Evolutionary conservation across 2,888 invertebrate genomes (phyloP), one percentile per base, ranked within the genome.

Genomic region (Drosophila hamatofila): DNA sequence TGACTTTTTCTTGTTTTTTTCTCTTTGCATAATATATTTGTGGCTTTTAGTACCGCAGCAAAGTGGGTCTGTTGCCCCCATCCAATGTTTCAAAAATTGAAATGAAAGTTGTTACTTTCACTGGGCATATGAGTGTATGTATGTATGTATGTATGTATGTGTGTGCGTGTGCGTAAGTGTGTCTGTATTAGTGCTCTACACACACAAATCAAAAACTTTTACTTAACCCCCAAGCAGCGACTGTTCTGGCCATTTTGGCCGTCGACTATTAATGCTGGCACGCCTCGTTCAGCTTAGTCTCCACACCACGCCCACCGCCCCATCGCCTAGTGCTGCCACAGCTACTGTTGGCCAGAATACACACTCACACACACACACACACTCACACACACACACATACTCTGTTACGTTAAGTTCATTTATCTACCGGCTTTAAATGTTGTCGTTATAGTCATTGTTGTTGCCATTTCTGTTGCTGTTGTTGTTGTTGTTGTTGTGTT

Each of bases 151-250:
- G 33, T 27, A 27, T 61, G 23, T 51, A 11, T 39, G 46, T 57
- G 57, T 57, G 6, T 41, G 33, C 27, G 25, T 42, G 33, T 46
- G 16, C 16, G 37, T 23, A 21, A 58, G 33, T 25, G 25, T 61
- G 21, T 44, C 14, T 35, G 46, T 57, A 42, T 64, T 66, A 64
- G 62, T 68, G 67, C 59, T 70, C 41, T 70, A 77, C 74, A 74
- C 69, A 85, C 88, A 83, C 88, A 85, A 85, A 88, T 83, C 81
- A 82, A 82, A 87, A 82, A 82, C 82, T 82, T 82, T 84, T 84
- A 82, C 84, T 81, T 67, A 63, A 63, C 73, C 78, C 78, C 68
- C 37, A 8, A 49, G 16, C 21, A 30, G 27, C 35, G 25, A 2
- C n/a, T 18, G 21, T 49, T 35, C n/a, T 30, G 23, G 48, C 30